Base-by-base conservation (phyloP, 2,888 invertebrate genomes). In the Xylota segnis region DNA sequence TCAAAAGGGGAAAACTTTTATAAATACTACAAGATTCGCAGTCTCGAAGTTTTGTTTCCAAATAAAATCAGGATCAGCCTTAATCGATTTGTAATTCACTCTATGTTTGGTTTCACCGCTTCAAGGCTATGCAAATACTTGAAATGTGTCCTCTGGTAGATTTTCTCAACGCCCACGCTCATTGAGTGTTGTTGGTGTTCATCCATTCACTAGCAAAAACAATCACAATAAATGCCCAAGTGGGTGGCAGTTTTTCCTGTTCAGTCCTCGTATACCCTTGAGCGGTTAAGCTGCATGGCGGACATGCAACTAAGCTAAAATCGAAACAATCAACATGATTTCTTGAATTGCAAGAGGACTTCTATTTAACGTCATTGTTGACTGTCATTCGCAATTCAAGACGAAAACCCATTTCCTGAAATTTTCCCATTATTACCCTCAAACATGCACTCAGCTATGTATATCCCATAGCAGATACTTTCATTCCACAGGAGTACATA, bases 31-130 rank as follows among this genome's bases (percentile, higher is more conserved):
- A 7, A 47, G 9, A 7, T 14, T 14, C 50, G 6, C 5, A 23
- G 2, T n/a, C 7, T 16, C 23, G 14, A 32, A 56, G 56, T 56
- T 34, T 23, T 23, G 23, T 23, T 58, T 7, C 23, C 58, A 34
- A 37, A 37, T 16, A 58, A 66, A 75, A 65, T 37, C 65, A 16
- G 37, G 23, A 75, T 47, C 37, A 58, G 29, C 34, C 65, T 23
- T 75, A 75, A 75, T 75, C 75, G 75, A 75, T 75, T 75, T 66
- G 75, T 75, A 66, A 75, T 66, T 63, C 16, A 16, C 58, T 58
- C 40, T 23, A 58, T 58, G 58, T 66, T 61, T 23, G 40, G 29
- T 32, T 27, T 56, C 16, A 37, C 27, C 50, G 47, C 58, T 40
- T 50, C 50, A 68, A 50, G 50, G 66, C 37, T 76, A 52, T 76